phyloP scores from a whole-genome alignment of 1,140 invertebrate species.

The Ceratina calcarata region DNA sequence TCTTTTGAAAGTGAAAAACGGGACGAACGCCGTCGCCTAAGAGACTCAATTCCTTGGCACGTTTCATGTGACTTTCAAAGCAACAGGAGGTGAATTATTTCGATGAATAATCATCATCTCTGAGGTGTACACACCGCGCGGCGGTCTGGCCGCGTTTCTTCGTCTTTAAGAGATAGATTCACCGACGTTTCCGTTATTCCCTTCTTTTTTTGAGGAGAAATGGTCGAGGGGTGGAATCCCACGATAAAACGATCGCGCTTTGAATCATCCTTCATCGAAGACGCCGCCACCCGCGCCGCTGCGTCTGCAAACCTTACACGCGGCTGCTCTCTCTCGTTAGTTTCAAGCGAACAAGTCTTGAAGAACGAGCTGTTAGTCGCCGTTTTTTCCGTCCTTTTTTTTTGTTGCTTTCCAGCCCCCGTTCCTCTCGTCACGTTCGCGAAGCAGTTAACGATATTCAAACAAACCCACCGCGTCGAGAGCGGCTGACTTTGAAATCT shows the following conservation, averaged over 20 bases:
- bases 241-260: constrained; percentile 9
- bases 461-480: constrained; percentile 63
- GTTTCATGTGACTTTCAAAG: constrained; percentile 28
- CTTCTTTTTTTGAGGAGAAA: not conserved
- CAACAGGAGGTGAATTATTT: constrained; percentile 27
- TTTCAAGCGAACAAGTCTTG: constrained; percentile 15
- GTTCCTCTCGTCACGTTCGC: not conserved
- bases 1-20: constrained; percentile 54
- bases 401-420: constrained; percentile 53
- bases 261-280: constrained; percentile 13
- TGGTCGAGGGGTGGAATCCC: not conserved
- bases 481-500: constrained; percentile 52
- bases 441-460: constrained; percentile 74
- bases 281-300: not conserved
- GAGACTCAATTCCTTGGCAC: constrained; percentile 49
- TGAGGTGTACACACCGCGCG: not conserved
- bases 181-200: not conserved
- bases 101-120: constrained; percentile 39
- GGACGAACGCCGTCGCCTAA: constrained; percentile 54
- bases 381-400: constrained; percentile 49
- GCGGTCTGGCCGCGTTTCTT: not conserved
- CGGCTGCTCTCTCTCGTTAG: constrained; percentile 41
- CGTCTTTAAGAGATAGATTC: not conserved
- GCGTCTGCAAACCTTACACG: constrained; percentile 12
- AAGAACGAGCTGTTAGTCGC: constrained; percentile 27